Evolutionary conservation across 2,113 vertebrate genomes (phyloP).

Genomic region (Morone chrysops): DNA sequence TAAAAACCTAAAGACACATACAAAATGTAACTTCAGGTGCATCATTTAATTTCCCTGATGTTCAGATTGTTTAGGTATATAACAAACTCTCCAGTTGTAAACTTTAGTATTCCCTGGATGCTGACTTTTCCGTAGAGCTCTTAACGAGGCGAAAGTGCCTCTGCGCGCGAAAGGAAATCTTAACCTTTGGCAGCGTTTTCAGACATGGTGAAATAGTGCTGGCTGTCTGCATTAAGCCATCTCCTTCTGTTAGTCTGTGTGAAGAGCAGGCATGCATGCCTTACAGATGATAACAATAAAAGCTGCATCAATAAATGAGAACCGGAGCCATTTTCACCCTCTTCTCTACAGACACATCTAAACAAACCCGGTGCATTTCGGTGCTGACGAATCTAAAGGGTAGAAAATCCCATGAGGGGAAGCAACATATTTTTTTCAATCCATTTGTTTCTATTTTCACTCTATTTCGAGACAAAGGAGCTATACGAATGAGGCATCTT

Average conservation of each 20-base stretch:
- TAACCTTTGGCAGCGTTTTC: conserved; percentile 43
- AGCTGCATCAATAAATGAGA: conserved; percentile 75
- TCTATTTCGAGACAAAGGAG: conserved; percentile 51
- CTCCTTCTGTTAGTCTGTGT: conserved; percentile 29
- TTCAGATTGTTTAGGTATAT: not conserved
- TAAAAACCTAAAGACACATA: conserved; percentile 16
- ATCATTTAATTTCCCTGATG: conserved; percentile 18
- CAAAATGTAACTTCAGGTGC: not conserved
- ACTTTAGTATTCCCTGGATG: not conserved
- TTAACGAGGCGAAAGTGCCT: conserved; percentile 23
- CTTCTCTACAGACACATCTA: conserved; percentile 47
- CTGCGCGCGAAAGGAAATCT: conserved; percentile 8
- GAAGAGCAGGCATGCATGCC: conserved; percentile 42
- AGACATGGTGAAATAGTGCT: conserved; percentile 5
- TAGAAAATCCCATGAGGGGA: conserved; percentile 49
- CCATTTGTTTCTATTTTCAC: conserved; percentile 62
- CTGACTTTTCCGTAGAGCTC: conserved; percentile 39
- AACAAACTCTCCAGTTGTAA: conserved; percentile 14
- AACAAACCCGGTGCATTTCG: conserved; percentile 49
- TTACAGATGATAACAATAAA: conserved; percentile 62
- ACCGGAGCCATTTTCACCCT: conserved; percentile 60
- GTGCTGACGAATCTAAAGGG: conserved; percentile 27
- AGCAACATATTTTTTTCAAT: conserved; percentile 32
- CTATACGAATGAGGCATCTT: conserved; percentile 45
- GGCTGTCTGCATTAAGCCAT: conserved; percentile 43